Base-by-base conservation (phyloP, 2,888 invertebrate genomes). In the Clunio marinus region DNA sequence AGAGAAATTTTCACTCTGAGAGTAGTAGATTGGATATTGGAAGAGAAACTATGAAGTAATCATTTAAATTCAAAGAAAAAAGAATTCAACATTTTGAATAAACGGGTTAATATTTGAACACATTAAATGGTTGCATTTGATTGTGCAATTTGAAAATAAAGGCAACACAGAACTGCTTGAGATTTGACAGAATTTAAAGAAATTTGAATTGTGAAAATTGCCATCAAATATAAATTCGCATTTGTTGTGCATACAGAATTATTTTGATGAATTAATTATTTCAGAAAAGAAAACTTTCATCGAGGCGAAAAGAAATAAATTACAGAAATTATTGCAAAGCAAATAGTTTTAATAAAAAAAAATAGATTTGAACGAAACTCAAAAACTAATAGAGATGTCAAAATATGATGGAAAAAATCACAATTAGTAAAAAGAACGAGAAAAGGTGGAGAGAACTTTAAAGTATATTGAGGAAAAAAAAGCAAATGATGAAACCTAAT, bases 401-500 rank as follows among this genome's bases (percentile, higher is more conserved):
- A 2, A 60, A 27, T n/a, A 27, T 60, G 7, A 13, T 25, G 57
- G 22, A 68, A 15, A 58, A 13, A 57, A 45, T 69, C 41, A 37
- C 41, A 63, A 69, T 57, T 69, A 62, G 45, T 32, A 69, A 45
- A 25, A 69, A 69, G 60, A 35, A 62, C 17, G 58, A 58, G 20
- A 57, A 41, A 58, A 15, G 32, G 15, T 22, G 5, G 20, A 41
- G 20, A 37, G 32, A 41, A 1, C 37, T 24, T 55, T 32, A 58
- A 68, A 41, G n/a, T 55, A 46, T 32, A 67, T 55, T 35, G 17
- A 35, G 32, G 32, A 45, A 45, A 62, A n/a, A 59, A 62, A 62
- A 62, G 59, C 59, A 59, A 62, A 63, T 46, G 46, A 63, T 46
- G 63, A 69, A 69, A 70, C 58, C 69, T 69, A 69, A 70, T 70